Evolutionary conservation across 2,888 invertebrate species (phyloP), one percentile per base, ranked within the genome.

Genomic region (Eristalinus aeneus): DNA sequence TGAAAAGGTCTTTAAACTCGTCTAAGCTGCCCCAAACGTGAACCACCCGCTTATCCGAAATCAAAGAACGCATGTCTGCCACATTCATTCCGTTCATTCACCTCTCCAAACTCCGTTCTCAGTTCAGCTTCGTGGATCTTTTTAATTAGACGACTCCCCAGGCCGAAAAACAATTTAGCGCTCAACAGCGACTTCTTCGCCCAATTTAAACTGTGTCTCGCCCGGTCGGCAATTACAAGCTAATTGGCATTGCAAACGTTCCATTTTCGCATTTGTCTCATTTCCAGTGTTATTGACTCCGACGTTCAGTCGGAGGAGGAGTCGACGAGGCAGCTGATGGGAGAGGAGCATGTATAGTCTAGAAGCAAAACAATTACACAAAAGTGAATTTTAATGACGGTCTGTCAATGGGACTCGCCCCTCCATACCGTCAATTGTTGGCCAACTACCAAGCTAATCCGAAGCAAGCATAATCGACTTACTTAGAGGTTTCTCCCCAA

Each of bases 361-460:
- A n/a, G n/a, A n/a, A n/a, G n/a, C 27, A 22, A 67, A 46, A 76
- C 72, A 77, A 78, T 78, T 64, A 72, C 63, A 65, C 31, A 20
- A 74, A 64, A 68, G 34, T 78, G 78, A 54, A 60, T 83, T 74
- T 61, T 72, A 77, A 82, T 82, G 72, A 77, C 58, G 32, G 12
- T 27, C 34, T 27, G 27, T 27, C 27, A 27, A 27, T 27, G 27
- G 5, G 27, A 3, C 27, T 27, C 27, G 27, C 27, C 27, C 27
- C 2, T 27, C 2, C 27, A 3, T 27, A 27, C 64, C 72, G 61
- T 34, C 65, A 16, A 60, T 58, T 46, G 46, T 58, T 46, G 46
- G 39, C 74, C 65, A 64, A 34, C 36, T 16, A 64, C 16, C 31
- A 46, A 72, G 34, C 54, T 58, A 60, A 60, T 46, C 12, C 32